These are phyloP conservation scores for Caenorhabditis sp. DNA, from an alignment of 2,888 invertebrate genomes.

Conservation along the genomic window DNA sequence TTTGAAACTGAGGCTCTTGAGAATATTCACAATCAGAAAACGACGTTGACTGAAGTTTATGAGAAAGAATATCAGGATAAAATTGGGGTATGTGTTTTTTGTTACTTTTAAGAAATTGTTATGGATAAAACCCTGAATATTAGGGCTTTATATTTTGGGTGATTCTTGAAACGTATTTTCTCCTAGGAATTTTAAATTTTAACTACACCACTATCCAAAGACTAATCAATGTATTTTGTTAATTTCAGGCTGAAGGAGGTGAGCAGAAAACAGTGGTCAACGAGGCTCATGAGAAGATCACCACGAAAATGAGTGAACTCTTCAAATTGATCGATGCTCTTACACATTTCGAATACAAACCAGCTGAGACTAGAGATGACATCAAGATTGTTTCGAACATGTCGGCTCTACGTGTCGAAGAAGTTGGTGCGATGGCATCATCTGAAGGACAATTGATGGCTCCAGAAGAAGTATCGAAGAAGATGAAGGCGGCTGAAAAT, in stretches of 20 bases:
- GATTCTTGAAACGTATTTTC: too few relatives aligned
- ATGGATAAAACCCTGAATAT: too few relatives aligned
- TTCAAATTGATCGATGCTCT: slow-evolving; percentile 89
- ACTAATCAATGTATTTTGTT: too few relatives aligned
- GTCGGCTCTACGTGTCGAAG: slow-evolving; percentile 90
- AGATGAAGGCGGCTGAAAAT: slow-evolving; percentile 45
- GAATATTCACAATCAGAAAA: slow-evolving; percentile 91
- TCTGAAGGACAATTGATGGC: slow-evolving; percentile 61
- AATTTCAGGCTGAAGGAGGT: slow-evolving; percentile 2
- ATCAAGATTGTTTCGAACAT: slow-evolving; percentile 88
- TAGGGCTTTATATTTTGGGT: too few relatives aligned
- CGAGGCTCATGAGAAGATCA: slow-evolving; percentile 82
- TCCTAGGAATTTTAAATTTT: not conserved
- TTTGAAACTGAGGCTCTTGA: slow-evolving; percentile 87
- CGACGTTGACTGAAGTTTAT: slow-evolving; percentile 90
- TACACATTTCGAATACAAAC: slow-evolving; percentile 92
- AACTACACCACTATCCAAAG: too few relatives aligned
- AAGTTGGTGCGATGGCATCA: slow-evolving; percentile 86
- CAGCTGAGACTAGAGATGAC: slow-evolving; percentile 78
- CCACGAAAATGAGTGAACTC: slow-evolving; percentile 79
- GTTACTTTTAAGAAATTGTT: too few relatives aligned
- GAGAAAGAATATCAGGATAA: slow-evolving; percentile 77
- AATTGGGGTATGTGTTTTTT: slow-evolving; percentile 74
- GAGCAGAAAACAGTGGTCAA: slow-evolving; percentile 72
- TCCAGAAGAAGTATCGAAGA: slow-evolving; percentile 65